Percentiles rank a stretch among this genome's conserved stretches.
These are phyloP conservation scores for Apodemia mormo DNA, from an alignment of 2,888 invertebrate species.

Conservation along the genomic window DNA sequence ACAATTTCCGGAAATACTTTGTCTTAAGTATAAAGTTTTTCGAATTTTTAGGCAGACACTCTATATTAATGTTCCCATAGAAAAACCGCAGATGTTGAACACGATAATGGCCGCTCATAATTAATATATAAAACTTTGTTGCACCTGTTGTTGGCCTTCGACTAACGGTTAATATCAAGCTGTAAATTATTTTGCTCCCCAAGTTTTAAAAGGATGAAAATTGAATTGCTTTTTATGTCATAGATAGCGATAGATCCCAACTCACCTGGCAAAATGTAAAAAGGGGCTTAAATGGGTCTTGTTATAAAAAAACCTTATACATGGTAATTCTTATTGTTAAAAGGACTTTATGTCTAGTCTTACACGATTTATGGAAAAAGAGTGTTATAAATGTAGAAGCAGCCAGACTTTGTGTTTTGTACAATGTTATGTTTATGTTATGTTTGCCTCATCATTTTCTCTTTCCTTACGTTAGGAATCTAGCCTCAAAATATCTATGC, in stretches of 20 bases:
- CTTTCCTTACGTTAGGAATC: no score
- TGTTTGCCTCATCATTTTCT: no score
- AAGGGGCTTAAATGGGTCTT: not conserved
- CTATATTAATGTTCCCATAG: not conserved
- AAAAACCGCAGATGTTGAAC: conserved; percentile 9
- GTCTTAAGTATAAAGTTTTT: not conserved
- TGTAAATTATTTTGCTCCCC: conserved; percentile 7
- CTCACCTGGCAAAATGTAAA: not conserved
- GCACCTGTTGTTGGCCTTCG: conserved; percentile 11
- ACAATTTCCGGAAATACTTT: not conserved
- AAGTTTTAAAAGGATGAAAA: not conserved
- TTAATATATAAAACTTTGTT: conserved; percentile 14
- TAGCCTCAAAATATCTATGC: no score
- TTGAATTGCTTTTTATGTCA: not conserved
- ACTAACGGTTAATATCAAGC: conserved; percentile 4
- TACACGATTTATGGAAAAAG: no score
- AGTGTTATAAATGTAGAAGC: no score
- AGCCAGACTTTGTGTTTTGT: no score
- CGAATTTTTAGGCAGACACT: not conserved
- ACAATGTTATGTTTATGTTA: no score
- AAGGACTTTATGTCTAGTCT: no score
- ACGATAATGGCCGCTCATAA: not conserved
- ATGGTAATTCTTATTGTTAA: not conserved
- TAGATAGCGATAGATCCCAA: not conserved
- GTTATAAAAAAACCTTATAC: not conserved